These are phyloP conservation scores for Neoseiulus cucumeris DNA, from an alignment of 1,140 invertebrate genomes.

Conservation along the genomic window DNA sequence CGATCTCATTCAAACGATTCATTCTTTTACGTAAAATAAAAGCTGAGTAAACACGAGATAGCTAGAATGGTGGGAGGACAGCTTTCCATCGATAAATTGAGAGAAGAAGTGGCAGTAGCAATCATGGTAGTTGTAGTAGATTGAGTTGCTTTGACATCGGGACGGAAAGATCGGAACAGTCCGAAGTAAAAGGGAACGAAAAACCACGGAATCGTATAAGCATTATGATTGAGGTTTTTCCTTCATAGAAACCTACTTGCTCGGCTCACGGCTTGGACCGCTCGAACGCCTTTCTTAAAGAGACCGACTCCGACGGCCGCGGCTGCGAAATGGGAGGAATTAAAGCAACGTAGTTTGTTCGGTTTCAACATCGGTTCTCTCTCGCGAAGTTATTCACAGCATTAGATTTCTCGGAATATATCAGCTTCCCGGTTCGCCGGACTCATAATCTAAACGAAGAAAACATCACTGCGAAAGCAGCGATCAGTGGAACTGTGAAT, in stretches of 20 bases:
- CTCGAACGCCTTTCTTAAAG: slow-evolving; percentile 98
- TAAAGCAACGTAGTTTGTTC: not conserved
- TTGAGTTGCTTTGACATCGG: not conserved
- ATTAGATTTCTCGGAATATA: too few relatives aligned
- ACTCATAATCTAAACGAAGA: too few relatives aligned
- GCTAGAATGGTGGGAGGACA: not conserved
- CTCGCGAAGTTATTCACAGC: not conserved
- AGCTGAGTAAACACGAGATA: not conserved
- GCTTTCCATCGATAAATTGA: not conserved
- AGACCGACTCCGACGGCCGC: slow-evolving; percentile 58
- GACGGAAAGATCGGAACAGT: slow-evolving; percentile 7
- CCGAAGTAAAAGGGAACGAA: not conserved
- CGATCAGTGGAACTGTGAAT: too few relatives aligned
- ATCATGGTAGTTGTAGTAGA: not conserved
- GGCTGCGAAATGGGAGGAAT: not conserved
- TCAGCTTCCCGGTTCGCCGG: too few relatives aligned
- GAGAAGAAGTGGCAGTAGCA: not conserved
- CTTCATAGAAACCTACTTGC: slow-evolving; percentile 58
- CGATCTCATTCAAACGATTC: too few relatives aligned
- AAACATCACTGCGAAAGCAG: too few relatives aligned
- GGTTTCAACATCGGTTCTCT: not conserved
- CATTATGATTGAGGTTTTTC: slow-evolving; percentile 15
- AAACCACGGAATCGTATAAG: slow-evolving; percentile 12
- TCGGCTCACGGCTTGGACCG: slow-evolving; percentile 89
- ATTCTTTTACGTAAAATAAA: too few relatives aligned